phyloP scores from a whole-genome alignment of 2,113 vertebrate genomes.

The Seriola aureovittata region DNA sequence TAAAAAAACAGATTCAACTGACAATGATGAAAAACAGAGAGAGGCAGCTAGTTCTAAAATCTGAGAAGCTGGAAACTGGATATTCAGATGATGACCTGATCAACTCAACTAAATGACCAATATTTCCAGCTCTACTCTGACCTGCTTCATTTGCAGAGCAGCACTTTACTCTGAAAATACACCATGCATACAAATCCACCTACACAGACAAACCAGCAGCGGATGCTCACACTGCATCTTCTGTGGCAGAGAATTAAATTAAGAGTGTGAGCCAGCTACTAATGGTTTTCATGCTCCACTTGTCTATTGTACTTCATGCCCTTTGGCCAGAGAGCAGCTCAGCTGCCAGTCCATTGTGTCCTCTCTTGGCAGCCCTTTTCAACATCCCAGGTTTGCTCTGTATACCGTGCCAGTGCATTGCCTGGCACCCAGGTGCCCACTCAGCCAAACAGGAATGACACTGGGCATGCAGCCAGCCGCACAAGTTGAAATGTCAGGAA shows the following conservation, averaged over 20 bases:
- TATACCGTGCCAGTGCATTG: conserved; percentile 60
- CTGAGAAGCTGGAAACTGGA: not conserved
- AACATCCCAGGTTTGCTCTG: conserved; percentile 59
- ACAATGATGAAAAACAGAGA: not conserved
- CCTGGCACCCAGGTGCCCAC: conserved; percentile 77
- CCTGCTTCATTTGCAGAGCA: not conserved
- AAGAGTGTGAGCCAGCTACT: conserved; percentile 35
- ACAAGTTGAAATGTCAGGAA: conserved; percentile 80
- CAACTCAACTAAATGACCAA: not conserved
- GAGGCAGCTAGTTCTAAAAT: not conserved
- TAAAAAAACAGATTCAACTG: too few relatives aligned
- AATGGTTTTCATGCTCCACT: conserved; percentile 67
- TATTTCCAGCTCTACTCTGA: not conserved
- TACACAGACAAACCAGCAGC: not conserved
- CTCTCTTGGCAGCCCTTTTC: conserved; percentile 69
- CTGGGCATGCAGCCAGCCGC: conserved; percentile 45
- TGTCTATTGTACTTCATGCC: conserved; percentile 65
- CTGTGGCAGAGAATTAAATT: conserved; percentile 50
- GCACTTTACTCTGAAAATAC: not conserved
- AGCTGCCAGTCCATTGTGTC: conserved; percentile 65
- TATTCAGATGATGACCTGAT: not conserved
- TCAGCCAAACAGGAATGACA: conserved; percentile 67
- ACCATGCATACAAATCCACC: conserved; percentile 6
- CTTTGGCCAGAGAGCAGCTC: conserved; percentile 63
- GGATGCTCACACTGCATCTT: conserved; percentile 18